These are phyloP conservation scores for Oedothorax gibbosus DNA, from an alignment of 1,140 invertebrate species.

Conservation along the genomic window DNA sequence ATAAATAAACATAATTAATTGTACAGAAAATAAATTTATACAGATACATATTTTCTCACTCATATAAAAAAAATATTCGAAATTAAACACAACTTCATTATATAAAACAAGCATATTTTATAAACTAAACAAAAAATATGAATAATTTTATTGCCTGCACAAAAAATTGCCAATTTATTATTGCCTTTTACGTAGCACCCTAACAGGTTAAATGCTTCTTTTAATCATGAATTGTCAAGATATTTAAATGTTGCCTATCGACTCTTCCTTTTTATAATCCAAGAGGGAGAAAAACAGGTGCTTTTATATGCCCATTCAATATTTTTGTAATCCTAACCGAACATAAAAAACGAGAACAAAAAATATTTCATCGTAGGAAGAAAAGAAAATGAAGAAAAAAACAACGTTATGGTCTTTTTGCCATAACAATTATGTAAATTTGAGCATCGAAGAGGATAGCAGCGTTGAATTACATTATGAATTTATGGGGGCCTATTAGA, in stretches of 20 bases:
- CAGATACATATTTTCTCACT: no score
- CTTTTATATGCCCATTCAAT: conserved; percentile 21
- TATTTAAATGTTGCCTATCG: no score
- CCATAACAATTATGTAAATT: conserved; percentile 56
- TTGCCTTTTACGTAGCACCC: neutral
- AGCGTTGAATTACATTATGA: conserved; percentile 44
- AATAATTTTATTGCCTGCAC: conserved; percentile 34
- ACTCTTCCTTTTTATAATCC: no score
- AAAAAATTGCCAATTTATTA: conserved; percentile 51
- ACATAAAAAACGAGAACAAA: neutral
- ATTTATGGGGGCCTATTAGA: conserved; percentile 46
- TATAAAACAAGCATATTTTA: no score
- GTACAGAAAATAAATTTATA: no score
- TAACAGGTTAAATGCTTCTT: conserved; percentile 26
- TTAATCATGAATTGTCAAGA: conserved; percentile 1
- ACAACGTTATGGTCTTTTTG: conserved; percentile 8
- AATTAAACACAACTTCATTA: no score
- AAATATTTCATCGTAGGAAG: conserved; percentile 10
- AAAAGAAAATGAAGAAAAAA: neutral
- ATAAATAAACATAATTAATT: no score
- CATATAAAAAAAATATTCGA: no score
- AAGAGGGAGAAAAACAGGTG: conserved; percentile 10
- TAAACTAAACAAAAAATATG: conserved; percentile 9
- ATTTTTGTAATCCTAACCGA: conserved; percentile 37
- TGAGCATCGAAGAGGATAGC: conserved; percentile 46